Base-by-base conservation (phyloP, 2,797 vertebrate genomes). In the Dromococcyx pavoninus region DNA sequence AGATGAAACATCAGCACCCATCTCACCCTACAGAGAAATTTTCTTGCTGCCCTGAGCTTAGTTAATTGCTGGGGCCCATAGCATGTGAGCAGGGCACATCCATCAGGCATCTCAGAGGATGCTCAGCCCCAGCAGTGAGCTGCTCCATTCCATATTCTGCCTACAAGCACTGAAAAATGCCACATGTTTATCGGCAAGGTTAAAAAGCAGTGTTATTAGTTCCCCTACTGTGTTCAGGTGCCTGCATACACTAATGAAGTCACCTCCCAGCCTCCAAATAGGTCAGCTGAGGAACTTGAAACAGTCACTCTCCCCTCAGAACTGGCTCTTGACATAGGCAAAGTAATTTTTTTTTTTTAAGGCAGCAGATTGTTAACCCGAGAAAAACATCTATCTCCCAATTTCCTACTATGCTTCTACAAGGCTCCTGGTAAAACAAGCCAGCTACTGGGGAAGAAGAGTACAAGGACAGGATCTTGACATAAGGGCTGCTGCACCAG, bases 111-210 rank as follows among this genome's bases (percentile, higher is more conserved):
- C 37, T 82, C n/a, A 43, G 72, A 82, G 56, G 33, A 37, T 13
- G 25, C 35, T 80, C 7, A 2, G 24, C 2, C 2, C 8, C 57
- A 86, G 33, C 37, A 61, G 51, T 0, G 0, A 79, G 24, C 57
- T 72, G 23, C 25, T 84, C 41, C 58, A 22, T 44, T 69, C 32
- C 33, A 2, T 62, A 25, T 35, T n/a, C 35, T 56, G 30, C 43
- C 81, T 46, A 32, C 0, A 0, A 51, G 48, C 23, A 25, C 46
- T 15, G 33, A 39, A 69, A 84, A 75, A 21, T 7, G 3, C 11
- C 25, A 12, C 1, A 2, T 30, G 11, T 15, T 53, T 15, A 30
- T 39, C 9, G 1, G 3, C 2, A 3, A 58, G 44, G 39, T 41
- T 57, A 28, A 60, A 72, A 54, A 80, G 8, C 57, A 44, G 30